Evolutionary conservation across 2,797 vertebrate genomes (phyloP), one percentile per base, ranked within the genome.

Genomic region (Huso huso): DNA sequence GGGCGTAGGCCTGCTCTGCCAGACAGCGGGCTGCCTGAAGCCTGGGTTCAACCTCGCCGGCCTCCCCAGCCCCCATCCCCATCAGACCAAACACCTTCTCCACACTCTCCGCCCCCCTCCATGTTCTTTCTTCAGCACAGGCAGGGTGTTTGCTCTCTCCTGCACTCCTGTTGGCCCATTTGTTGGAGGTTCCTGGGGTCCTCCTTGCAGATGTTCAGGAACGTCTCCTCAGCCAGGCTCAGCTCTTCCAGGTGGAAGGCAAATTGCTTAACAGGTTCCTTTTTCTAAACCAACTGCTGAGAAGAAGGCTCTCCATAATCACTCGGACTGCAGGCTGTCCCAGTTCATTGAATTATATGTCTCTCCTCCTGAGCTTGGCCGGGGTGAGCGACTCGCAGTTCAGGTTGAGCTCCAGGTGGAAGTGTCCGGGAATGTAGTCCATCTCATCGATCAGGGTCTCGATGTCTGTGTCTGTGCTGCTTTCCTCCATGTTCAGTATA

Each of bases 391-490:
- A 84, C 72, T 95, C 91, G 52, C 90, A 91, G 76, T 95, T 96
- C 23, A 96, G 83, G 77, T 93, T 89, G 71, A 96, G 84, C 6
- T 89, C 84, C 83, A 96, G 77, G 75, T 95, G 93, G 69, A 96
- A 96, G 82, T 94, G 92, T 0, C 94, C 94, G 0, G 94, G 94
- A 57, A 96, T 91, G 73, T 92, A 96, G 70, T 90, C 90, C 88
- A 95, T 81, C 69, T 86, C 84, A 63, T 93, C 87, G 50, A 95
- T 89, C 63, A 96, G 86, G 18, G 87, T 81, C 67, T 93, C 89
- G 1, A 95, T 89, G 72, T 93, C 92, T 49, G 85, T 84, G 0
- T 87, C 74, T 6, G 73, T 63, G 68, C 61, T 74, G 61, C 75
- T 75, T 37, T 78, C 76, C 60, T 88, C 86, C 75, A 88, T 87